A percentile compares a stretch with the other conserved stretches of the same genome.
These are phyloP conservation scores for Macropodus opercularis DNA, from an alignment of 2,797 vertebrate species.

Conservation along the genomic window DNA sequence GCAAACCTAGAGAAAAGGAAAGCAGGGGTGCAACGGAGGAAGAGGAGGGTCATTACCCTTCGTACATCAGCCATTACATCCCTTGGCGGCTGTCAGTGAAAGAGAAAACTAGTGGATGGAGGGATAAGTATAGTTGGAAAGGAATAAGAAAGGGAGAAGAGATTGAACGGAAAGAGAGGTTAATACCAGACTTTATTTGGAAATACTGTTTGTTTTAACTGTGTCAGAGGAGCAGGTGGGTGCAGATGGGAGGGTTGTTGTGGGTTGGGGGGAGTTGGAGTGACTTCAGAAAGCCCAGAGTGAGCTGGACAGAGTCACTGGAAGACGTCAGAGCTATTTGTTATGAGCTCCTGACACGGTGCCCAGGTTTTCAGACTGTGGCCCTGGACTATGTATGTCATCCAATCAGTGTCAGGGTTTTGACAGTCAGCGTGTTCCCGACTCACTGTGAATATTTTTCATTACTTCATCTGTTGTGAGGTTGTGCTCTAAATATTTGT, in stretches of 20 bases:
- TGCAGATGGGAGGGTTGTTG: background rate
- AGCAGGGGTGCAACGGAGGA: constrained; percentile 65
- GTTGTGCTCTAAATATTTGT: background rate
- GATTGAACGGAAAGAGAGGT: constrained; percentile 33
- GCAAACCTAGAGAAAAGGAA: constrained; percentile 52
- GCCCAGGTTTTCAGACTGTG: background rate
- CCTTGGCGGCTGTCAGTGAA: constrained; percentile 24
- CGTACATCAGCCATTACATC: constrained; percentile 73
- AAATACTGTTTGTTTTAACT: constrained; percentile 51
- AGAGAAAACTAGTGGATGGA: constrained; percentile 40
- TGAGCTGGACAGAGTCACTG: constrained; percentile 1
- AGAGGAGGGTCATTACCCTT: constrained; percentile 72
- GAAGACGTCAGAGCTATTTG: constrained; percentile 20
- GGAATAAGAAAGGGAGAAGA: constrained; percentile 38
- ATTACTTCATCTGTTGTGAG: constrained; percentile 3
- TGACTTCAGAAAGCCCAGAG: constrained; percentile 1
- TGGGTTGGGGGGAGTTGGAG: background rate
- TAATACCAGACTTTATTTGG: constrained; percentile 38
- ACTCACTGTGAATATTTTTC: background rate
- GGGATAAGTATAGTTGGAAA: constrained; percentile 54
- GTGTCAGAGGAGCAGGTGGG: constrained; percentile 39
- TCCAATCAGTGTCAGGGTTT: background rate
- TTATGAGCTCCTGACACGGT: constrained; percentile 9
- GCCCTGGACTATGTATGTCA: background rate
- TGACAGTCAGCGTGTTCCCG: background rate